Base-by-base conservation (phyloP, 1,140 invertebrate genomes). In the Zaprionus lachaisei region DNA sequence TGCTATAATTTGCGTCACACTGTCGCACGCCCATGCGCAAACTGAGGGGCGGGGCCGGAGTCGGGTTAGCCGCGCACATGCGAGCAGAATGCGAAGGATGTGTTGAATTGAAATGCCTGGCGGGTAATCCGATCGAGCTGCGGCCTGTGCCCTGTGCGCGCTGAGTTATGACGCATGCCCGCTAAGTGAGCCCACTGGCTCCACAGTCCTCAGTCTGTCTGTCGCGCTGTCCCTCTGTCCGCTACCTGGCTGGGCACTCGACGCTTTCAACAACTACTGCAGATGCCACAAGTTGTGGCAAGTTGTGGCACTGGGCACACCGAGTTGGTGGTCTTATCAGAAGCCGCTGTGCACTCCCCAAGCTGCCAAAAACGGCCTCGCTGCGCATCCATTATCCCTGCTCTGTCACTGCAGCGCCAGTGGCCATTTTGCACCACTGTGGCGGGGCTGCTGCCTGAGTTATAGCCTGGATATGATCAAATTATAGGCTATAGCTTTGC, bases 381-480 rank as follows among this genome's bases (percentile, higher is more conserved):
- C 80, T 80, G 86, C 81, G 87, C 86, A 90, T 90, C 68, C 85
- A 90, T 90, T 90, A 90, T 90, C 73, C 69, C 44, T 63, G 72
- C 69, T 83, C 89, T 91, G 81, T 89, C 89, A 89, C 76, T 91
- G 80, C 82, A 76, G 72, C 72, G 87, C 89, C 89, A 82, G 84
- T 80, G 89, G 89, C 81, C 89, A 89, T 90, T 85, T 77, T 78
- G 83, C 89, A 79, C 41, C 41, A 47, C n/a, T 17, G 41, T 47
- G 41, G 41, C 6, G 73, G 77, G 57, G 49, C 60, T 20, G 51
- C 47, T 51, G 22, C 47, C 55, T 85, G 89, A 91, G 80, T 91
- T 91, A 91, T 91, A 82, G 80, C 78, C 73, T 91, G 89, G 89
- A 91, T 91, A 89, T 79, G 81, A 90, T 90, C 85, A 90, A 90